These are phyloP conservation scores for Nycticryphes semicollaris DNA, from an alignment of 2,113 vertebrate genomes.

Conservation along the genomic window DNA sequence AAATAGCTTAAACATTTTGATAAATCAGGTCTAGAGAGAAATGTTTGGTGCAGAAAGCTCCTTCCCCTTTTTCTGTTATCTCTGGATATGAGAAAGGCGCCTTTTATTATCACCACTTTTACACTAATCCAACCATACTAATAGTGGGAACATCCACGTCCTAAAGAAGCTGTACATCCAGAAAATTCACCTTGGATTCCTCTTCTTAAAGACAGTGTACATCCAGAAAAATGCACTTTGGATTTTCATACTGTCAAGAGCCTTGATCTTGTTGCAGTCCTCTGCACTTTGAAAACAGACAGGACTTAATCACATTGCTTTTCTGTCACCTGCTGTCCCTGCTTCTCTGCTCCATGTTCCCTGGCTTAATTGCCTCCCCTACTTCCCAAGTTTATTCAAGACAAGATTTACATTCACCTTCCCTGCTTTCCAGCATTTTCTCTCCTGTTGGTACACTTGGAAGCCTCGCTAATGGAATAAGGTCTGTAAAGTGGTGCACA, in stretches of 20 bases:
- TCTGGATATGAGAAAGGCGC: background rate
- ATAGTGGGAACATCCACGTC: background rate
- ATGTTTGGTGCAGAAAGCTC: background rate
- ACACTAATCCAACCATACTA: background rate
- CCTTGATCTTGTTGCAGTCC: background rate
- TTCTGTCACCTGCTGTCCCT: background rate
- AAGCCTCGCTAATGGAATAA: background rate
- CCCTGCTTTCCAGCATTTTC: background rate
- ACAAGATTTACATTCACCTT: background rate
- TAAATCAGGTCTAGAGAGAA: background rate
- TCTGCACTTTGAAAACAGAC: background rate
- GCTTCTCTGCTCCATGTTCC: background rate
- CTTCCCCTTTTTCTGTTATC: background rate
- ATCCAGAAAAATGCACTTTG: background rate
- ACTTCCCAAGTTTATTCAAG: background rate
- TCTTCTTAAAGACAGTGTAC: background rate
- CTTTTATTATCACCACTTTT: background rate
- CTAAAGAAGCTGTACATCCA: no score
- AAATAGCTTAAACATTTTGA: background rate
- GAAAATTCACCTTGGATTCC: no score
- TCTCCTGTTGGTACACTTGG: background rate
- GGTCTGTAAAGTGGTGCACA: background rate
- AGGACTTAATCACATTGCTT: background rate
- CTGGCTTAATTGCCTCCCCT: background rate
- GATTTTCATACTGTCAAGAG: background rate